Evolutionary conservation across 2,888 invertebrate species (phyloP).

Genomic region (Pyrocoelia pectoralis): DNA sequence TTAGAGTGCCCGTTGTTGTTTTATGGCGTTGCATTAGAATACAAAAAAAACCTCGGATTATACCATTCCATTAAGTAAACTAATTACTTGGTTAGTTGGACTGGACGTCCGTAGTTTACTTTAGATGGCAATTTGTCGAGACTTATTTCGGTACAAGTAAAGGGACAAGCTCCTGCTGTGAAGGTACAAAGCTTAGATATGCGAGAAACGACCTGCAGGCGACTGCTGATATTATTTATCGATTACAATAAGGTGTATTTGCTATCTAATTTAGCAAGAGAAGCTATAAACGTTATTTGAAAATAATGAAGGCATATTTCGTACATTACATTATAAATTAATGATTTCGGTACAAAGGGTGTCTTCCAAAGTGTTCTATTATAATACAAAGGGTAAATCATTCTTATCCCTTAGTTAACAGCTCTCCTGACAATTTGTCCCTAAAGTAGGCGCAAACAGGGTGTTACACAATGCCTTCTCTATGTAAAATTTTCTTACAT

Average conservation of each 20-base stretch:
- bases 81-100: not conserved
- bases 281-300: too few species aligned
- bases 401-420: not conserved
- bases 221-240: not conserved
- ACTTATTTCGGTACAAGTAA: not conserved
- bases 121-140: too few species aligned
- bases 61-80: too few species aligned
- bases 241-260: not conserved
- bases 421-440: conserved; percentile 1
- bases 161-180: not conserved
- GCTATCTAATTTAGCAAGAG: too few species aligned
- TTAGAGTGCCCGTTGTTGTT: not conserved
- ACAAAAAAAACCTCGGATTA: not conserved
- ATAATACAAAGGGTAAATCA: not conserved
- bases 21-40: not conserved
- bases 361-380: too few species aligned
- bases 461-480: not conserved
- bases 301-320: too few species aligned
- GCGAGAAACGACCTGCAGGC: not conserved
- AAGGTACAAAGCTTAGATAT: not conserved
- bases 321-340: too few species aligned
- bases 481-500: not conserved
- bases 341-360: too few species aligned
- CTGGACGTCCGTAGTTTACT: too few species aligned
- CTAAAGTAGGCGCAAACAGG: not conserved